phyloP scores from a whole-genome alignment of 2,888 invertebrate species.

The Scaptomyza tumidula region DNA sequence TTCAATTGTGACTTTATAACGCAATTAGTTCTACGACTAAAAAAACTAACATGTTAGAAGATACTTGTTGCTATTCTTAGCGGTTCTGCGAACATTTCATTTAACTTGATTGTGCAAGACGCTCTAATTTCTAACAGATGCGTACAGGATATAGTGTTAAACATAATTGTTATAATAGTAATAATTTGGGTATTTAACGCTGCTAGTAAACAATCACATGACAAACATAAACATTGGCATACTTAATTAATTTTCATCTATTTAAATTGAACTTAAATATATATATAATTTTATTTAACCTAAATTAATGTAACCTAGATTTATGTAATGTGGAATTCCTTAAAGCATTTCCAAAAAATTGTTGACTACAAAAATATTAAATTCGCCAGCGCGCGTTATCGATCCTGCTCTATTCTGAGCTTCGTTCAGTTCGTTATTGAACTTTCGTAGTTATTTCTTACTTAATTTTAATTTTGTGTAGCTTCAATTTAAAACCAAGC shows the following conservation, averaged over 20 bases:
- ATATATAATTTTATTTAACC: conserved; percentile 34
- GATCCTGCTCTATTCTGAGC: conserved; percentile 1
- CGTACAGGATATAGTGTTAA: conserved; percentile 13
- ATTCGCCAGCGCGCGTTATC: conserved; percentile 21
- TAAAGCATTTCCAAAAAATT: conserved; percentile 56
- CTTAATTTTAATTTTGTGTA: conserved; percentile 98
- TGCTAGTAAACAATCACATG: conserved; percentile 60
- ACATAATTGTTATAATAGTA: conserved; percentile 28
- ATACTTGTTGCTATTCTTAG: conserved; percentile 23
- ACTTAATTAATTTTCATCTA: conserved; percentile 52
- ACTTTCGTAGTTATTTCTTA: conserved; percentile 81
- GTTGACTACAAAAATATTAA: conserved; percentile 71
- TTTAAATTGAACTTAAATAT: conserved; percentile 33
- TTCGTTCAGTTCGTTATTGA: not conserved
- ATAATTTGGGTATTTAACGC: conserved; percentile 41
- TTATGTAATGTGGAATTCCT: conserved; percentile 43
- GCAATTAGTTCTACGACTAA: conserved; percentile 32
- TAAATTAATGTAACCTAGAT: conserved; percentile 53
- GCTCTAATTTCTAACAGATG: conserved; percentile 48
- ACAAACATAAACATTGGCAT: conserved; percentile 64
- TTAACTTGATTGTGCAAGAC: conserved; percentile 69
- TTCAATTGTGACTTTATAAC: conserved; percentile 27
- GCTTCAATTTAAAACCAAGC: conserved; percentile 97
- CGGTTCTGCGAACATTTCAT: conserved; percentile 46
- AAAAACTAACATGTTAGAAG: conserved; percentile 25